Evolutionary conservation across 1,140 invertebrate genomes (phyloP).

Genomic region (Pseudoatta argentina): DNA sequence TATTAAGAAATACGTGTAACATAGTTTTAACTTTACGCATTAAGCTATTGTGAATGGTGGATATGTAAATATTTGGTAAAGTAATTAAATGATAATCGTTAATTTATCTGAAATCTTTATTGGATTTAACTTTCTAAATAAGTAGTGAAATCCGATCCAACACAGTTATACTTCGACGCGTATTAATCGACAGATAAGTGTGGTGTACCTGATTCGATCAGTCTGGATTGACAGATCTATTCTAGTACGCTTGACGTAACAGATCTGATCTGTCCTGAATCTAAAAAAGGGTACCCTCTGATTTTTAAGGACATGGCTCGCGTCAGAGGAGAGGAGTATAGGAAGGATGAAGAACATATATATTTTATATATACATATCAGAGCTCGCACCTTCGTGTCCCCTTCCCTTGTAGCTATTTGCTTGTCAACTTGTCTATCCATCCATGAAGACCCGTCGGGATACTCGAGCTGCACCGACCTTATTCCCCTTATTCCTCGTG

Average conservation of each 20-base stretch:
- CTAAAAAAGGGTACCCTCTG: slow-evolving; percentile 23
- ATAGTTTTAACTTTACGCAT: not conserved
- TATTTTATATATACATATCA: not conserved
- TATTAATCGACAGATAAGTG: not conserved
- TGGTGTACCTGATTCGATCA: slow-evolving; percentile 3
- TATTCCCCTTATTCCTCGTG: slow-evolving; percentile 47
- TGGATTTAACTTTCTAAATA: not conserved
- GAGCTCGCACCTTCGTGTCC: slow-evolving; percentile 9
- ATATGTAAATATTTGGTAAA: not conserved
- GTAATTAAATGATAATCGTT: not conserved
- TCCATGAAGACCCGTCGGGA: slow-evolving; percentile 58
- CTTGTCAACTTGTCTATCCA: slow-evolving; percentile 63
- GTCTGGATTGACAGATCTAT: slow-evolving; percentile 75
- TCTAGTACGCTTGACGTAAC: slow-evolving; percentile 71
- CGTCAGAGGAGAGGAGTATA: slow-evolving; percentile 39
- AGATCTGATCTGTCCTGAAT: slow-evolving; percentile 57
- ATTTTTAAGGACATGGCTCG: slow-evolving; percentile 49
- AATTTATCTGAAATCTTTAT: not conserved
- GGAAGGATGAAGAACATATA: slow-evolving; percentile 61
- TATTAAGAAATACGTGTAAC: too few species aligned
- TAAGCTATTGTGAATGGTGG: not conserved
- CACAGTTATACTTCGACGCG: not conserved
- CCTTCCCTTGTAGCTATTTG: slow-evolving; percentile 52
- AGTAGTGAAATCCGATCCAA: not conserved
- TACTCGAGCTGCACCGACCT: slow-evolving; percentile 23